phyloP scores from a whole-genome alignment of 2,797 vertebrate genomes.

The Catostomus latipinnis region DNA sequence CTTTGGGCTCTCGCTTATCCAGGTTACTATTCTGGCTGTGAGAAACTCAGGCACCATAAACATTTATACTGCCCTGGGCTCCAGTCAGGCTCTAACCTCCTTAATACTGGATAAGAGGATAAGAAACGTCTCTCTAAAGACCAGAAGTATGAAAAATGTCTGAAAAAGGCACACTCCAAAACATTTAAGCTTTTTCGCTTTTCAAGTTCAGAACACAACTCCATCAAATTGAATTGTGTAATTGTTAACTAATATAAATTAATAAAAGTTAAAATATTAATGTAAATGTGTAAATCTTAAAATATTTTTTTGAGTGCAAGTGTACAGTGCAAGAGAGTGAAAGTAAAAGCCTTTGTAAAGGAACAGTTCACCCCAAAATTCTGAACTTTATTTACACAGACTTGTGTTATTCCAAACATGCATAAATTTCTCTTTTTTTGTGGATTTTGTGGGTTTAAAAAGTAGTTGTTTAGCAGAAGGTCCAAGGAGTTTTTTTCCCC shows the following conservation, averaged over 20 bases:
- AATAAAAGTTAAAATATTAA: too few relatives aligned
- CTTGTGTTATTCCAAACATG: not conserved
- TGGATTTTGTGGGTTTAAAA: not conserved
- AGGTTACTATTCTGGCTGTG: conserved; percentile 77
- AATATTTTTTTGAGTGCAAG: not conserved
- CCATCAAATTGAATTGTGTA: too few relatives aligned
- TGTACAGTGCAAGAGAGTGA: not conserved
- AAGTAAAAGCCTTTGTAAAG: not conserved
- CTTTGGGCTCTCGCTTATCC: conserved; percentile 66
- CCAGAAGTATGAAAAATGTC: conserved; percentile 20
- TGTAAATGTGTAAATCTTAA: too few relatives aligned
- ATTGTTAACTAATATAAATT: too few relatives aligned
- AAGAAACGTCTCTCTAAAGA: conserved; percentile 76
- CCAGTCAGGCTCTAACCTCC: conserved; percentile 63
- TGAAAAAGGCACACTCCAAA: not conserved
- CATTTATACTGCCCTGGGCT: conserved; percentile 76
- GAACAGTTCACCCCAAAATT: not conserved
- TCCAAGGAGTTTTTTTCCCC: too few relatives aligned
- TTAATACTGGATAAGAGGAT: conserved; percentile 39
- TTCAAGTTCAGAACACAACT: not conserved
- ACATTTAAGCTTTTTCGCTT: too few relatives aligned
- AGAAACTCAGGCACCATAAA: conserved; percentile 80
- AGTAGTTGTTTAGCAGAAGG: too few relatives aligned
- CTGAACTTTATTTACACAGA: not conserved
- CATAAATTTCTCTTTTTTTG: not conserved